Evolutionary conservation across 2,113 vertebrate genomes (phyloP), one percentile per base, ranked within the genome.

Genomic region (Tetrax tetrax): DNA sequence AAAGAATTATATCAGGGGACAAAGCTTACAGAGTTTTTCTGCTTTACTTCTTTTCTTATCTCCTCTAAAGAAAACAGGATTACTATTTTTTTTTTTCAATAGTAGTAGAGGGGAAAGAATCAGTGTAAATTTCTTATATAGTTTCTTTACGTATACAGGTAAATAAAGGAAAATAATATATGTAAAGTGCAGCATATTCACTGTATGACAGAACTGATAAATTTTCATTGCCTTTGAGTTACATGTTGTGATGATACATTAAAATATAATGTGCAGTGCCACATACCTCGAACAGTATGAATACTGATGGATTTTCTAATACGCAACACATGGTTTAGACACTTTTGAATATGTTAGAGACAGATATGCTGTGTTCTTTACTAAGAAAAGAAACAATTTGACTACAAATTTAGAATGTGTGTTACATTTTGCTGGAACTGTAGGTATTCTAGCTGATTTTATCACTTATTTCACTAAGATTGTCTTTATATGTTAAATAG

Each of bases 281-380:
- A 45, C 6, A 0, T 77, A 37, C 38, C 43, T 33, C 63, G 80
- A 93, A 35, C 38, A 71, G 76, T 4, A 74, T 35, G 81, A 93
- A 94, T 95, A 91, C 35, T 33, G 95, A 87, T 85, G 87, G 14
- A 53, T 97, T 88, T 95, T 74, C 74, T 94, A 81, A 92, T 68
- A 47, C 2, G 16, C 29, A 95, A 80, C 89, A 96, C 65, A 50
- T 71, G 83, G 51, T 29, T 57, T 65, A 65, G 70, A 41, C 81
- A 35, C 54, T 82, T 61, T 1, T 33, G 87, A 61, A 37, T 60
- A 19, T 2, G 20, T 83, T 18, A 37, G 60, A 89, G 92, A 19
- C 22, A 23, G 76, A 35, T 16, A 18, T 6, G 0, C 31, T 16
- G 19, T 38, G 64, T 9, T 82, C 79, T 64, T 51, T 72, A 37